Evolutionary conservation across 2,113 vertebrate genomes (phyloP).

Genomic region (Zosterops hypoxanthus): DNA sequence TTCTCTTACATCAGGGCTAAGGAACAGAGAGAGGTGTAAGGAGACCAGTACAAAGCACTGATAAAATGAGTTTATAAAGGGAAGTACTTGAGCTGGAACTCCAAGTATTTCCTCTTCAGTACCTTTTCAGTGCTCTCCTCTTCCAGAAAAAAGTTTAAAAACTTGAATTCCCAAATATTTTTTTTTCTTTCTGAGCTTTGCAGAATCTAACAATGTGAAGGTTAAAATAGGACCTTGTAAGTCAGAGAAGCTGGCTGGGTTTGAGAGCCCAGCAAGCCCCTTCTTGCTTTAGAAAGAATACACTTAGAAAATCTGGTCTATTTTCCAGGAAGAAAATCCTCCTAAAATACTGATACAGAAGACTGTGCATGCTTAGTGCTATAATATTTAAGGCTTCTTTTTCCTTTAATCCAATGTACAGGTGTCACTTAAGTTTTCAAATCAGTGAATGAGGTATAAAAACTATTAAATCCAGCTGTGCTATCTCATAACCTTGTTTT

Average conservation of each 20-base stretch:
- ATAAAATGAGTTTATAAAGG: not conserved
- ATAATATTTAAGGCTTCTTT: not conserved
- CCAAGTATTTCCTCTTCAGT: not conserved
- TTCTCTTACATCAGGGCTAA: not conserved
- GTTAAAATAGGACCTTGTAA: not conserved
- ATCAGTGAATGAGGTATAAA: not conserved
- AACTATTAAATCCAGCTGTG: not conserved
- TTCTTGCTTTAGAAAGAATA: not conserved
- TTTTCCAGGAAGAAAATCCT: not conserved
- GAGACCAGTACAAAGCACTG: not conserved
- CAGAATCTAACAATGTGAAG: not conserved
- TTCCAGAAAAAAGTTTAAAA: not conserved
- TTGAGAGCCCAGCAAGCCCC: not conserved
- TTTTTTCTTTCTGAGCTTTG: not conserved
- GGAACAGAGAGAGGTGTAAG: not conserved
- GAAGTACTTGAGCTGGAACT: not conserved
- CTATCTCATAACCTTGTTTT: not conserved
- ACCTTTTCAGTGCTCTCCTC: not conserved
- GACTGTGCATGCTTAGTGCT: not conserved
- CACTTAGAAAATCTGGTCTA: not conserved
- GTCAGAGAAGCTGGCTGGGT: not conserved
- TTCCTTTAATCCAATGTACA: not conserved
- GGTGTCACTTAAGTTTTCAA: not conserved
- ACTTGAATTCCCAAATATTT: not conserved
- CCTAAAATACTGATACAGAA: not conserved